Conservation (phyloP, 2,888 invertebrate genomes). For the Agrypnus murinus region DNA sequence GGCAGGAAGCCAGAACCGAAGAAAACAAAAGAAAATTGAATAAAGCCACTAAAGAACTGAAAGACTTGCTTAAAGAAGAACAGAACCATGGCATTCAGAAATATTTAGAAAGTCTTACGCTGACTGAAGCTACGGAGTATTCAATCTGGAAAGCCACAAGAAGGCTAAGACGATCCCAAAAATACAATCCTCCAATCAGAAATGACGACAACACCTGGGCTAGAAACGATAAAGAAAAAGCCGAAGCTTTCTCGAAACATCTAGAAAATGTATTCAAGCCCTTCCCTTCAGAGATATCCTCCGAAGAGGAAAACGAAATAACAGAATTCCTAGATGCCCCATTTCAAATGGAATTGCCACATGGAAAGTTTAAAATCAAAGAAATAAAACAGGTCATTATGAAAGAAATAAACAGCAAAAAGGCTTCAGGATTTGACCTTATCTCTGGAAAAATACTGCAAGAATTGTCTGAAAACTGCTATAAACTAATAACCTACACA, state of each 20-base stretch:
- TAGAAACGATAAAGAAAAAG: conserved; percentile 13
- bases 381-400: neutral
- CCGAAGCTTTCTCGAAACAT: conserved; percentile 2
- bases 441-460: neutral
- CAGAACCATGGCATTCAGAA: conserved; percentile 14
- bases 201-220: neutral
- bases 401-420: neutral
- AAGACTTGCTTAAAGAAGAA: neutral
- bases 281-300: neutral
- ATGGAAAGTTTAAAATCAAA: too few species aligned
- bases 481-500: neutral
- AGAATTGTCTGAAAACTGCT: neutral
- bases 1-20: conserved; percentile 12
- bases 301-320: neutral
- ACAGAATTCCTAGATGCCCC: conserved; percentile 8
- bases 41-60: conserved; percentile 5
- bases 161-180: conserved; percentile 4
- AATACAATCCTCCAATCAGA: conserved; percentile 19
- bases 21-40: conserved; percentile 17
- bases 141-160: too few species aligned
- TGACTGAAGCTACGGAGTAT: neutral
- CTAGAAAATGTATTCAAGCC: too few species aligned
- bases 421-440: too few species aligned
- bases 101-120: conserved; percentile 7
- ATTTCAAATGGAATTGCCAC: too few species aligned